Evolutionary conservation across 1,140 invertebrate species (phyloP).

Genomic region (Laupala kohalensis): DNA sequence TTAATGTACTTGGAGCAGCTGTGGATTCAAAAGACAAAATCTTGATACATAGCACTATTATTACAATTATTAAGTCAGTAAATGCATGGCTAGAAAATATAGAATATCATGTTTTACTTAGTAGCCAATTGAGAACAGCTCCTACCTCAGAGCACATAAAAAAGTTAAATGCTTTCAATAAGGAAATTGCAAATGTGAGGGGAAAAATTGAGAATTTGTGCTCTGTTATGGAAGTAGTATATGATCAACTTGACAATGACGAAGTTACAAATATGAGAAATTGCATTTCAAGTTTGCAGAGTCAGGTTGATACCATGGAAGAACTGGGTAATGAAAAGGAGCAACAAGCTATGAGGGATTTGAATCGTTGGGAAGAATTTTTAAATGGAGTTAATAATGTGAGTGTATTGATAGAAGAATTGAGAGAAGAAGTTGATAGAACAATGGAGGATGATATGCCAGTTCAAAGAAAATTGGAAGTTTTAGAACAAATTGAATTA

Average conservation of each 20-base stretch:
- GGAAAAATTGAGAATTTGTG: conserved; percentile 30
- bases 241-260: conserved; percentile 34
- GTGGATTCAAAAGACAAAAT: conserved; percentile 43
- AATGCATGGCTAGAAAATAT: conserved; percentile 70
- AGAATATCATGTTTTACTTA: conserved; percentile 58
- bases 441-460: conserved; percentile 43
- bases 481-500: conserved; percentile 48
- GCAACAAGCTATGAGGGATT: conserved; percentile 35
- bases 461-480: conserved; percentile 42
- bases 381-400: conserved; percentile 41
- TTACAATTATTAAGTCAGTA: conserved; percentile 62
- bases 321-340: conserved; percentile 45
- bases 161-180: conserved; percentile 30
- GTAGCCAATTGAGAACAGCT: conserved; percentile 38
- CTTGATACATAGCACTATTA: conserved; percentile 50
- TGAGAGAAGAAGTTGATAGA: conserved; percentile 38
- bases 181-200: conserved; percentile 37
- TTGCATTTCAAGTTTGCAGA: conserved; percentile 33
- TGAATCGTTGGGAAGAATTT: conserved; percentile 56
- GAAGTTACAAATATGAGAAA: conserved; percentile 30
- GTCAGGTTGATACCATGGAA: conserved; percentile 42
- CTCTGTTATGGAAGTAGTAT: conserved; percentile 33
- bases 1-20: conserved; percentile 46
- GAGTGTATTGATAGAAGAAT: conserved; percentile 33
- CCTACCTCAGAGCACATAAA: conserved; percentile 30